A percentile compares a stretch with the other conserved stretches of the same genome.
Conservation (phyloP, 2,797 vertebrate species). For the Gobionotothen gibberifrons region DNA sequence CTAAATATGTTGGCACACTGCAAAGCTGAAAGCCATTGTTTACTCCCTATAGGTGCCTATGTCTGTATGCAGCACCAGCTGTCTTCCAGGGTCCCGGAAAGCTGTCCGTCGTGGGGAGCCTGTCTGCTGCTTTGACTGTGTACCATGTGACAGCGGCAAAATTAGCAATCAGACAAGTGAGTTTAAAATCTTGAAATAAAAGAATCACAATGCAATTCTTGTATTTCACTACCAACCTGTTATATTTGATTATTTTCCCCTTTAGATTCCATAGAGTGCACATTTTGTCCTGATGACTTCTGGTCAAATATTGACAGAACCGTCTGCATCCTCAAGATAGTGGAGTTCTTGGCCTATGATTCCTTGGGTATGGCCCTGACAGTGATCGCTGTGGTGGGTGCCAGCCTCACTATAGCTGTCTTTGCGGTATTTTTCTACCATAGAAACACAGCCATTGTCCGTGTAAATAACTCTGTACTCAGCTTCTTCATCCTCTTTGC, state of each 20-base stretch:
- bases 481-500: constrained; percentile 82
- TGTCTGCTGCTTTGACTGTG: constrained; percentile 87
- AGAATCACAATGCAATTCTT: background rate
- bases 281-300: constrained; percentile 75
- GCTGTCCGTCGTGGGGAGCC: constrained; percentile 83
- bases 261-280: constrained; percentile 82
- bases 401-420: constrained; percentile 71
- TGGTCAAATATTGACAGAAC: constrained; percentile 80
- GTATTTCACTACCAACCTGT: background rate
- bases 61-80: constrained; percentile 81
- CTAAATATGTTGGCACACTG: background rate
- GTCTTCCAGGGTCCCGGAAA: constrained; percentile 80
- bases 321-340: constrained; percentile 75
- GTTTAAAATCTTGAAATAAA: background rate
- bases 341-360: constrained; percentile 81
- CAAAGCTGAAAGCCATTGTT: background rate
- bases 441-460: constrained; percentile 79
- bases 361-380: constrained; percentile 78
- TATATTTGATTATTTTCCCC: background rate
- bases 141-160: constrained; percentile 84
- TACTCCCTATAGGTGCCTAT: constrained; percentile 70
- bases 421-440: constrained; percentile 75
- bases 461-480: constrained; percentile 84
- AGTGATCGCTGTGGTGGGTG: constrained; percentile 72
- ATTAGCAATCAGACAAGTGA: constrained; percentile 84